Percentiles rank a stretch among this genome's conserved stretches.
These are phyloP conservation scores for Dendrocincla tyrannina DNA, from an alignment of 2,797 vertebrate species.

Conservation along the genomic window DNA sequence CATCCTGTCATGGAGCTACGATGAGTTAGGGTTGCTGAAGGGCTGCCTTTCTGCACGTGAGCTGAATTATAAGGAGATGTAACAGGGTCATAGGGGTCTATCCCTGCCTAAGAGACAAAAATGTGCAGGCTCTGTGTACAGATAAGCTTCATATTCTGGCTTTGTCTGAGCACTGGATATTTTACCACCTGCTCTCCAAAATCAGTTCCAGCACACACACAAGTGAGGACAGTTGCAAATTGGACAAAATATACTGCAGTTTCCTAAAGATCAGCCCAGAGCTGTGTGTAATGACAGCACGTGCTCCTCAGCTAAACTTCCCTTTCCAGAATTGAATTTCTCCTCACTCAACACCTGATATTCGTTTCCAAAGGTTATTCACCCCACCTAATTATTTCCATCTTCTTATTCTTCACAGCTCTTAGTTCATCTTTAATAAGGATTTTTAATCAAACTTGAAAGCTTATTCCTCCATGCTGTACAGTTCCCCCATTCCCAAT, in stretches of 20 bases:
- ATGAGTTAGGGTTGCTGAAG: not conserved
- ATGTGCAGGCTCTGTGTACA: not conserved
- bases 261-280: slow-evolving; percentile 38
- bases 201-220: not conserved
- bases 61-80: not conserved
- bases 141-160: not conserved
- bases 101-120: not conserved
- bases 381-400: slow-evolving; percentile 50
- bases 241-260: not conserved
- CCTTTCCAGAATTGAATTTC: slow-evolving; percentile 24
- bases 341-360: slow-evolving; percentile 26
- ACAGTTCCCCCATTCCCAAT: slow-evolving; percentile 25
- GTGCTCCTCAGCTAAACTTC: not conserved
- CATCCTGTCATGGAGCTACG: fast-evolving
- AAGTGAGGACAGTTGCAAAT: not conserved
- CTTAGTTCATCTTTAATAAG: slow-evolving; percentile 58
- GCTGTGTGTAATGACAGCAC: not conserved
- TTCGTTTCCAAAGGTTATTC: slow-evolving; percentile 28
- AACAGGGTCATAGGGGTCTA: not conserved
- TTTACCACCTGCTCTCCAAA: slow-evolving; percentile 2
- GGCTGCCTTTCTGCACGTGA: not conserved
- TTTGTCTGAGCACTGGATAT: not conserved
- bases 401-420: slow-evolving; percentile 47
- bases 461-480: slow-evolving; percentile 44
- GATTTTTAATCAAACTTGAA: slow-evolving; percentile 68